Evolutionary conservation across 2,888 invertebrate genomes (phyloP).

Genomic region (Lepas anatifera): DNA sequence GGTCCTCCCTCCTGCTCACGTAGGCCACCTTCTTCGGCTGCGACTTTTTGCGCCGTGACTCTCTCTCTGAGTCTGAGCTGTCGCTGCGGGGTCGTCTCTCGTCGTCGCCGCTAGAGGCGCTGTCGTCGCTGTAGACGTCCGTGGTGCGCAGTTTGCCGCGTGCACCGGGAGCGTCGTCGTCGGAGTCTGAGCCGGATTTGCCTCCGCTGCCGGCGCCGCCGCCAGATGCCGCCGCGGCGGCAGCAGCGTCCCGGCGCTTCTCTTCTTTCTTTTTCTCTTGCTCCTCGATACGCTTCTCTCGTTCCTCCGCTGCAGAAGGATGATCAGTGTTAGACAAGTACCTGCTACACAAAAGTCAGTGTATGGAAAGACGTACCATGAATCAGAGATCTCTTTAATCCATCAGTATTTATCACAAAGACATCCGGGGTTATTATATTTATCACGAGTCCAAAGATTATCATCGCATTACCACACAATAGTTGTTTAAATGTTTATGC

Average conservation of each 20-base stretch:
- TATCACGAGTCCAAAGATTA: no score
- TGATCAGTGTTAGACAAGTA: no score
- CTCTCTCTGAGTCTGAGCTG: constrained; percentile 15
- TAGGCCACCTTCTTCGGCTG: constrained; percentile 32
- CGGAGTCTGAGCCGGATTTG: background rate
- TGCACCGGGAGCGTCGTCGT: background rate
- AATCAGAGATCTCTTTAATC: no score
- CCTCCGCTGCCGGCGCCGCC: no score
- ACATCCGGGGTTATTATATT: no score
- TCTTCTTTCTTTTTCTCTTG: background rate
- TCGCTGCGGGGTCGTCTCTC: constrained; percentile 1
- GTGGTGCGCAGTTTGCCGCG: background rate
- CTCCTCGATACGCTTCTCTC: background rate
- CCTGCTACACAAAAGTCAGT: no score
- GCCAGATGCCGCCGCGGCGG: background rate
- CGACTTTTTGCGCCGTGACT: constrained; percentile 4
- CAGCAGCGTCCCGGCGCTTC: background rate
- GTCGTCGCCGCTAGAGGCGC: constrained; percentile 6
- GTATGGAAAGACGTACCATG: no score
- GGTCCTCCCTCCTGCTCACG: constrained; percentile 64
- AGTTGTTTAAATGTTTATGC: no score
- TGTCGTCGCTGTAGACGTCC: constrained; percentile 13
- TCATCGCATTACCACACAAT: no score
- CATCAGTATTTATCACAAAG: no score
- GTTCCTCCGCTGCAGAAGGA: background rate